Base-by-base conservation (phyloP, 2,113 vertebrate species). In the Dromas ardeola region DNA sequence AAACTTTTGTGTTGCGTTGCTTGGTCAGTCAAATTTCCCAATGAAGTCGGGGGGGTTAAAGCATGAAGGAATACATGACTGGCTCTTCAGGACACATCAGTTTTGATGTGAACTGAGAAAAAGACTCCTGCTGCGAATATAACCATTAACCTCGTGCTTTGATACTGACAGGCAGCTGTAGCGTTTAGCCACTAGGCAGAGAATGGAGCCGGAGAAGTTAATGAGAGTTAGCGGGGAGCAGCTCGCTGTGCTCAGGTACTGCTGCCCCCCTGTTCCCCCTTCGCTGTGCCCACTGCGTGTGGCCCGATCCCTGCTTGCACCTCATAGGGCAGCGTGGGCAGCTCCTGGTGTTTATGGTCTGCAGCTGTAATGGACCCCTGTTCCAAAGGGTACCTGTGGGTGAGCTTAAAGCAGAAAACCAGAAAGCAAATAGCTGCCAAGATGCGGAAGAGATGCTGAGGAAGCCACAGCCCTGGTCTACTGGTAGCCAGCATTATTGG, bases 291-390 rank as follows among this genome's bases (percentile, higher is more conserved):
- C 22, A 3, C 77, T 74, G 1, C 2, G 1, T 18, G 4, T 9
- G 32, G 55, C 25, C 69, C 26, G 76, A 52, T 11, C 50, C 50
- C 79, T 69, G 19, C 40, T 65, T n/a, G 47, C 20, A 9, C 23
- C 38, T 38, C 5, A 0, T 0, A 36, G 26, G 42, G n/a, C 52
- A 73, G 34, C 2, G 0, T 1, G 0, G 40, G 50, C 62, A 72
- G 4, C 12, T 91, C 23, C 47, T 59, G 27, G 11, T 15, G 13
- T 32, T 89, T 66, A 10, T 34, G 19, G 10, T 53, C 50, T 61
- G 50, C 40, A 30, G 43, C 22, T 56, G 32, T 36, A 19, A 40
- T 15, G n/a, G 43, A 22, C 18, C 8, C 15, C 4, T 23, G 15
- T 38, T 62, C 49, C 36, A 59, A n/a, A 43, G 21, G 16, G 8